A percentile compares a stretch with the other conserved stretches of the same genome.
phyloP scores from a whole-genome alignment of 2,888 invertebrate species.

The Gortyna flavago region DNA sequence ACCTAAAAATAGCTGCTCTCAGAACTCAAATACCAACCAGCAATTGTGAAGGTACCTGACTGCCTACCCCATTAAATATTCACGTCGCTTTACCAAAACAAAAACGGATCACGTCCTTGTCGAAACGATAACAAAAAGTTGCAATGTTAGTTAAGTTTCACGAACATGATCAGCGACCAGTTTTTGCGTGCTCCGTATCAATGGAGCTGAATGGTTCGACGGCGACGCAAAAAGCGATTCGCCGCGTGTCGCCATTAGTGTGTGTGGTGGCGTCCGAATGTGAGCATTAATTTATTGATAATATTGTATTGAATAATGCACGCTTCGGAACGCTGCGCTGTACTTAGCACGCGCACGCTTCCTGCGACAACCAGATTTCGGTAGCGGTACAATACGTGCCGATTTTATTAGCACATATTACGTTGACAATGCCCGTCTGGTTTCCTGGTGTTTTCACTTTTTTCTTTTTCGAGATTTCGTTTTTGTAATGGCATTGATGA shows the following conservation, averaged over 20 bases:
- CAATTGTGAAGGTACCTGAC: conserved; percentile 26
- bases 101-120: conserved; percentile 86
- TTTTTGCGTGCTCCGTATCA: conserved; percentile 85
- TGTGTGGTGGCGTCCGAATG: conserved; percentile 84
- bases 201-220: conserved; percentile 86
- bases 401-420: conserved; percentile 70
- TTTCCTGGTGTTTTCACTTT: conserved; percentile 64
- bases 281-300: conserved; percentile 89
- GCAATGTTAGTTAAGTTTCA: conserved; percentile 80
- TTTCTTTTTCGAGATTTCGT: conserved; percentile 29
- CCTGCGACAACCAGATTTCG: conserved; percentile 73
- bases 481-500: conserved; percentile 27
- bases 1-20: conserved; percentile 49
- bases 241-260: conserved; percentile 89
- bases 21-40: conserved; percentile 25
- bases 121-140: conserved; percentile 75
- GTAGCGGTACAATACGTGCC: conserved; percentile 67
- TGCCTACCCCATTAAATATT: conserved; percentile 79
- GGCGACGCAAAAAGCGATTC: conserved; percentile 80
- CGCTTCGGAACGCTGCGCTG: conserved; percentile 72
- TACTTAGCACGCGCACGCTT: conserved; percentile 83
- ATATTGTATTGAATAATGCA: conserved; percentile 87
- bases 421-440: conserved; percentile 54
- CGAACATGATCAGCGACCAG: conserved; percentile 76
- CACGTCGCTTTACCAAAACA: conserved; percentile 77